phyloP scores from a whole-genome alignment of 2,797 vertebrate genomes.

The Acipenser ruthenus region DNA sequence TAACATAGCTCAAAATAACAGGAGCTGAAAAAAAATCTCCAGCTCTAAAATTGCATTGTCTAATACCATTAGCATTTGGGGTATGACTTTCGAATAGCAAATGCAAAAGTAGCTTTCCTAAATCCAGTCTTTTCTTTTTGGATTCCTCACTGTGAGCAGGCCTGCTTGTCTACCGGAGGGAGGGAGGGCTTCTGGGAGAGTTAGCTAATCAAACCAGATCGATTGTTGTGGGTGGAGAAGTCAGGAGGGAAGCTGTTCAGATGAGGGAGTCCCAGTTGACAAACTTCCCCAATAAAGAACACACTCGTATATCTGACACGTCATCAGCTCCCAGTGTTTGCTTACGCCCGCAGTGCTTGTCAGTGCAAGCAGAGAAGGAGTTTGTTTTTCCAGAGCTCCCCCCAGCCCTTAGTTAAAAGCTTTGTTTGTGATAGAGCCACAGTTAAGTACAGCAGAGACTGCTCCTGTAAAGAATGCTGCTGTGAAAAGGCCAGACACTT shows the following conservation, averaged over 20 bases:
- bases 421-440: constrained; percentile 26
- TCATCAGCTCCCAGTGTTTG: constrained; percentile 65
- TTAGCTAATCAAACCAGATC: constrained; percentile 30
- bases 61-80: no score
- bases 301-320: constrained; percentile 62
- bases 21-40: no score
- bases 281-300: constrained; percentile 59
- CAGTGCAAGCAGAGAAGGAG: constrained; percentile 38
- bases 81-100: no score
- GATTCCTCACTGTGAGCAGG: constrained; percentile 11
- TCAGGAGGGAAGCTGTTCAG: constrained; percentile 41
- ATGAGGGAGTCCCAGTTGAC: constrained; percentile 53
- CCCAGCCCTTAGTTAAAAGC: constrained; percentile 21
- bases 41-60: no score
- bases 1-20: no score
- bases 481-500: constrained; percentile 23
- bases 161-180: constrained; percentile 7
- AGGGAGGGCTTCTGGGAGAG: constrained; percentile 8
- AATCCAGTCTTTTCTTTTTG: not conserved
- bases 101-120: no score
- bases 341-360: constrained; percentile 49
- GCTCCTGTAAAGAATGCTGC: constrained; percentile 26
- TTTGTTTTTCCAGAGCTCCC: constrained; percentile 27
- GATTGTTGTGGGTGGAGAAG: constrained; percentile 45
- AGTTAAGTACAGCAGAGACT: constrained; percentile 16